Evolutionary conservation across 2,113 vertebrate genomes (phyloP), one percentile per base, ranked within the genome.

Genomic region (Pseudopipra pipra): DNA sequence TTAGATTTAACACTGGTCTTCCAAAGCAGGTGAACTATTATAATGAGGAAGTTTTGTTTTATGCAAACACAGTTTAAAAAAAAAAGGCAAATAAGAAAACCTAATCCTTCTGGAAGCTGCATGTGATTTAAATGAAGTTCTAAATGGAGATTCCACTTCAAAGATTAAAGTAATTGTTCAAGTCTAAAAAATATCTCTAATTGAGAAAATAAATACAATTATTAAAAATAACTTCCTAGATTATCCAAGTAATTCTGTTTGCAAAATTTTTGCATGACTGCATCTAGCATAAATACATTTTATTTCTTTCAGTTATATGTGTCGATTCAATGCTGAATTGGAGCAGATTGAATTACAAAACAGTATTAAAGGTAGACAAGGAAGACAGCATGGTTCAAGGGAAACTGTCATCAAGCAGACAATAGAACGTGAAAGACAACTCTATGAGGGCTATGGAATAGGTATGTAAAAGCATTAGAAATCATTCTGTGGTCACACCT

Each of bases 281-380:
- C 41, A 46, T 43, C 27, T 66, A n/a, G 30, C 20, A 62, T n/a
- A 59, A 65, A 31, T 84, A 20, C 8, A 3, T 90, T 61, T 95
- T 78, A 23, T 70, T 94, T 96, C 84, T 95, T 97, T 59, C 96
- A 99, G 99, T 78, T 99, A 99, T 59, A 98, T 99, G 78, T 98
- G 98, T 80, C 98, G 99, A 39, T 99, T 99, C 63, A 97, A 98
- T 61, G 86, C 59, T 7, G 99, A 99, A 78, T 95, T 99, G 59
- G 99, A 99, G 83, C 99, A 99, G 97, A 99, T 99, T 67, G 98
- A 99, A 88, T 95, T 99, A 75, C 97, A 97, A 8, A 99, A 99
- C 88, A 98, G 98, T 81, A 99, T 99, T 97, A 99, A 98, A 97
- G 99, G 98, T 87, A 99, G 99, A 51, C 99, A 99, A 97, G 99